Evolutionary conservation across 1,140 invertebrate genomes (phyloP).

Genomic region (Leguminivora glycinivorella): DNA sequence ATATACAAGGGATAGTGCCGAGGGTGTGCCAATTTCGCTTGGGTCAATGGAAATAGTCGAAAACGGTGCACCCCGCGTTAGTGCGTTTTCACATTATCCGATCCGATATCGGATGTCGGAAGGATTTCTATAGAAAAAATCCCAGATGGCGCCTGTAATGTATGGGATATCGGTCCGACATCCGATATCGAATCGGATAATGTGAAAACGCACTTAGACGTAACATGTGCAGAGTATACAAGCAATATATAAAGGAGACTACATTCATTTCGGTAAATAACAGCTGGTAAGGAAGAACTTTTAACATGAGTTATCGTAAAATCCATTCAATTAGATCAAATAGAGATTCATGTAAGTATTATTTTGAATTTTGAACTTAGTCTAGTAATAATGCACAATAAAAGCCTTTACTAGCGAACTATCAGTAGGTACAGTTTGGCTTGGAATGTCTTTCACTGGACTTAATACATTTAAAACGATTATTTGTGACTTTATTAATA

Average conservation of each 20-base stretch:
- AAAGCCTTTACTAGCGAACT: conserved; percentile 14
- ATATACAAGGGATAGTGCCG: background rate
- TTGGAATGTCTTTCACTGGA: background rate
- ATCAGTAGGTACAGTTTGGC: conserved; percentile 12
- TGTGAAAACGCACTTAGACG: no score
- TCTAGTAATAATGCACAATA: conserved; percentile 5
- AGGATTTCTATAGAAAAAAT: no score
- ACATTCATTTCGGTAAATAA: conserved; percentile 13
- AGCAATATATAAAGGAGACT: conserved; percentile 6
- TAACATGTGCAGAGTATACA: conserved; percentile 10
- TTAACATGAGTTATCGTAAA: background rate
- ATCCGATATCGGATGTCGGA: no score
- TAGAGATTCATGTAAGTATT: conserved; percentile 15
- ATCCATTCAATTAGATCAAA: conserved; percentile 19
- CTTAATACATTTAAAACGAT: background rate
- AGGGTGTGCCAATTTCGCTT: background rate
- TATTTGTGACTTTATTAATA: background rate
- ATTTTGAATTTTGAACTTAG: conserved; percentile 24
- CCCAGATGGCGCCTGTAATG: no score
- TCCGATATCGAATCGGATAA: no score
- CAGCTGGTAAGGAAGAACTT: conserved; percentile 11
- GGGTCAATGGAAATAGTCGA: background rate
- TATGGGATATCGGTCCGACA: no score
- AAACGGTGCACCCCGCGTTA: background rate
- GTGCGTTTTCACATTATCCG: no score